These are phyloP conservation scores for Stomatorhinus walkeri DNA, from an alignment of 2,797 vertebrate species.

Conservation along the genomic window DNA sequence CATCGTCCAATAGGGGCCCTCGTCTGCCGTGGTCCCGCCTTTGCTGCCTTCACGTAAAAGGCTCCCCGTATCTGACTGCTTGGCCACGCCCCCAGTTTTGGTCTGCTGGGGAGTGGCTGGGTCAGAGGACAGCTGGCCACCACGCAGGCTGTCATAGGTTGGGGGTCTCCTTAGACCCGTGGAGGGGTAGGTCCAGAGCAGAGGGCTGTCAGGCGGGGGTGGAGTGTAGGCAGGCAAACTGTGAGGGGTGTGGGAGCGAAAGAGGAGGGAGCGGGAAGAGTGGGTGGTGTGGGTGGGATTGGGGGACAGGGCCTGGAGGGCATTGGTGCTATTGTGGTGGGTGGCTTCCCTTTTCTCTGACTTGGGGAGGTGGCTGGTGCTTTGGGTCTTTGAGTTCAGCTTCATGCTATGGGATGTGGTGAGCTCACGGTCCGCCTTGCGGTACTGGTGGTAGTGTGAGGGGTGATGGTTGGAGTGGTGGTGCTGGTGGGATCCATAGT, in stretches of 20 bases:
- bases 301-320: constrained; percentile 42
- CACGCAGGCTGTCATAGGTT: constrained; percentile 75
- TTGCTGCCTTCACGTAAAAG: constrained; percentile 62
- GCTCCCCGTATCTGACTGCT: constrained; percentile 41
- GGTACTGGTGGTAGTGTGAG: constrained; percentile 77
- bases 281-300: constrained; percentile 6
- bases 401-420: constrained; percentile 48
- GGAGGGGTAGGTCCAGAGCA: constrained; percentile 86
- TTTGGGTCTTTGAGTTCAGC: constrained; percentile 41
- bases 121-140: constrained; percentile 49
- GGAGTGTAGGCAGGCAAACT: constrained; percentile 67
- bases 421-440: constrained; percentile 72
- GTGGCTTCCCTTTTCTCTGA: constrained; percentile 56
- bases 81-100: constrained; percentile 39
- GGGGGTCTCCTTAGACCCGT: constrained; percentile 77
- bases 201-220: constrained; percentile 64
- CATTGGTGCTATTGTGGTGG: neutral
- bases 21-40: constrained; percentile 55
- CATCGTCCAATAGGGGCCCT: constrained; percentile 71
- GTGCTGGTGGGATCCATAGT: constrained; percentile 51
- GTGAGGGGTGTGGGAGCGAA: constrained; percentile 65
- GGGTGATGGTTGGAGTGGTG: constrained; percentile 72
- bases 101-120: constrained; percentile 52
- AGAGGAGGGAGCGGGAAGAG: constrained; percentile 46
- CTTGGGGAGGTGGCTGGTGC: constrained; percentile 49